Evolutionary conservation across 1,140 invertebrate species (phyloP), one percentile per base, ranked within the genome.

Genomic region (Temnothorax longispinosus): DNA sequence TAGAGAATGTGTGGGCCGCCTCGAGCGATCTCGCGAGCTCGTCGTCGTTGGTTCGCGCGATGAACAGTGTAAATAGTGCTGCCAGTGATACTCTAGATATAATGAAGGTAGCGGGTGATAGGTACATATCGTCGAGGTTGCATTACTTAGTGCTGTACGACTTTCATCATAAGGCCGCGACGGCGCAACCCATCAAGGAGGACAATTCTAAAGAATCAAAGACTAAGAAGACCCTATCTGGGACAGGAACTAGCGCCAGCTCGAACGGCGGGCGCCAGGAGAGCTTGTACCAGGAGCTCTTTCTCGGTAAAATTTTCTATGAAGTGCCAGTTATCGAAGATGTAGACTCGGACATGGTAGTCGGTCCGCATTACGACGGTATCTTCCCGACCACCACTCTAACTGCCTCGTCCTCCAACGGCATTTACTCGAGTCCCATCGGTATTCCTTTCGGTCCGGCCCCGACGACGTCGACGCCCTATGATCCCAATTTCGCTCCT

Each of bases 1-100:
- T 95, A 27, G 95, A 95, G 74, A 95, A 95, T 64, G 95, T 95
- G n/a, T 95, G 95, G 94, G 93, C 94, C 27, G 80, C 94, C 0
- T 92, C 94, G 1, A 92, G 94, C 21, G 94, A 95, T 85, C 74
- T 95, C 15, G 94, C 94, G 6, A 92, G 93, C n/a, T 95, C 94
- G 0, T 95, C 95, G 0, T 95, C 95, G n/a, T 91, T 96, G 38
- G 96, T 97, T 54, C 95, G 96, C 71, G 95, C 96, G 13, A 96
- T 97, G 96, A 97, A 97, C 88, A 96, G 96, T 93, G 96, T 96
- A 21, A 97, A 97, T 91, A 96, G 96, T 92, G 96, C 96, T 47
- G 94, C 96, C 85, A 95, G 95, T 84, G 94, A 95, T 75, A 92
- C 90, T 54, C 89, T 95, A 86, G 94, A 96, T 86, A 95, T 96